These are phyloP conservation scores for Oncorhynchus masou DNA, from an alignment of 2,113 vertebrate genomes.

Conservation along the genomic window DNA sequence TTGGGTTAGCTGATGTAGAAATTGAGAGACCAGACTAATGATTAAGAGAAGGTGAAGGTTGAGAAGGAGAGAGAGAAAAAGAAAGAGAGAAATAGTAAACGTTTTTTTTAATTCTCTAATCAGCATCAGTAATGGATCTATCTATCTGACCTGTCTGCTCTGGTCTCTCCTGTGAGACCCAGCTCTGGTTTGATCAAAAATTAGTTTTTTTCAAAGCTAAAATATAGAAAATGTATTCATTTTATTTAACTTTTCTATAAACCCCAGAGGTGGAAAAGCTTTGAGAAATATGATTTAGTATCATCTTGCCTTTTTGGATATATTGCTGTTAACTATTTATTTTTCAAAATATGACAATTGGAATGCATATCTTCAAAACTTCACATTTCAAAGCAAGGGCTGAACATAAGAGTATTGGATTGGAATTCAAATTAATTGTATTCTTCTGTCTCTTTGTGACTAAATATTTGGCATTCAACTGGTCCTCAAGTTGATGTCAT, in stretches of 20 bases:
- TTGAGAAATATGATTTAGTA: neutral
- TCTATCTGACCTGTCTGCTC: no score
- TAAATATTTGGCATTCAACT: slow-evolving; percentile 21
- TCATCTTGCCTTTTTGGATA: slow-evolving; percentile 1
- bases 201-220: neutral
- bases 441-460: slow-evolving; percentile 27
- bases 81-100: neutral
- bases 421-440: slow-evolving; percentile 54
- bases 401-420: slow-evolving; percentile 53
- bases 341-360: slow-evolving; percentile 56
- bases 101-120: no score
- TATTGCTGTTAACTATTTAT: slow-evolving; percentile 36
- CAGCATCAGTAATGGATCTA: no score
- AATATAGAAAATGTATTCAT: neutral
- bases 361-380: slow-evolving; percentile 46
- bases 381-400: slow-evolving; percentile 41
- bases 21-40: no score
- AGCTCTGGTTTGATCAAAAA: neutral
- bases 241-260: no score
- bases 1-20: no score
- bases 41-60: no score
- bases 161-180: neutral
- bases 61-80: neutral
- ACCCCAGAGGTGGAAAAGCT: neutral
- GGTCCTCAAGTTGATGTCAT: neutral